Evolutionary conservation across 2,113 vertebrate species (phyloP), one percentile per base, ranked within the genome.

Genomic region (Cyanoderma ruficeps): DNA sequence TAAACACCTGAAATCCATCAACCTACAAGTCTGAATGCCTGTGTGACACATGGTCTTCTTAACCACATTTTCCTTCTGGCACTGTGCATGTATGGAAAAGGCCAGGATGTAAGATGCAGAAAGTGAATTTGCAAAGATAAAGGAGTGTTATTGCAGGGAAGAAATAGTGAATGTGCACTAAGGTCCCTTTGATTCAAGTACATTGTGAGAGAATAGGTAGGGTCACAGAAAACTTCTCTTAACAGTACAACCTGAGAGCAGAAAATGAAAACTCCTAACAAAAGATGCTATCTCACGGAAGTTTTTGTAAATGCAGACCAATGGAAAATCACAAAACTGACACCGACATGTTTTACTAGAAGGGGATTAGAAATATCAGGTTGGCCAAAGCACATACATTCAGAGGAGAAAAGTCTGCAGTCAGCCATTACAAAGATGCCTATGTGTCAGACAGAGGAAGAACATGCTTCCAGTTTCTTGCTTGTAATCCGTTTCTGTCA

Each of bases 131-230:
- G 20, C 18, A 50, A 67, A 89, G 56, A 85, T 1, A 77, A n/a
- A 63, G 64, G 70, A 76, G 19, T 42, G 31, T 63, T 74, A 27
- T 53, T 87, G 68, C 31, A 52, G 41, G 44, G 31, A 88, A 93
- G 33, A 91, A 87, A 22, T 20, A 42, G 31, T 42, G 41, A 88
- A 57, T 61, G 21, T 75, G 47, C 44, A 6, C 52, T 46, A 61
- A 72, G 11, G 50, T 16, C 28, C 14, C 13, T 75, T 59, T 60
- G 30, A 67, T 59, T 93, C 60, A 59, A 85, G 30, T 7, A 59
- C 2, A 0, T 44, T 46, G 25, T 25, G 4, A n/a, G 14, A 70
- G 9, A 39, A 61, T 6, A 46, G 3, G 7, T 37, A 31, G 33
- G 76, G 44, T 55, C 13, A 41, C 28, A 93, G 69, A 64, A 67